Evolutionary conservation across 1,140 invertebrate species (phyloP), one percentile per base, ranked within the genome.

Genomic region (Fragariocoptes setiger): DNA sequence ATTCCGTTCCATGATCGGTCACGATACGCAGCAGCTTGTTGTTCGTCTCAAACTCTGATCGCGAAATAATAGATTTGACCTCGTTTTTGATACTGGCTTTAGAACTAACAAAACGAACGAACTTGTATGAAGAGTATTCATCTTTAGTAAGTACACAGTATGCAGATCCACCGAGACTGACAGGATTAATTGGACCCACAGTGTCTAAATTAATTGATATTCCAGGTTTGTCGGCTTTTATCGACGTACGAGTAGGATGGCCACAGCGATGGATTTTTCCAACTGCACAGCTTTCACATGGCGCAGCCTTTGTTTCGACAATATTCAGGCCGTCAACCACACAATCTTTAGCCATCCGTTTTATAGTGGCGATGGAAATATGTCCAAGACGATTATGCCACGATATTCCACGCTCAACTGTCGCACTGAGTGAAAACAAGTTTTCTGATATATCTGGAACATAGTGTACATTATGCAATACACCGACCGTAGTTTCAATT

Each of bases 131-230:
- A 1, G 41, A 40, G 12, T 19, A 25, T 21, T 40, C 41, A 17
- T 46, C 44, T 3, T 39, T 25, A 15, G 42, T 36, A 3, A 21
- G 16, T 22, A 46, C 19, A 40, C 35, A 46, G 39, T 42, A 46
- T 4, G 19, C 3, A 4, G 2, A 35, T 19, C 44, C 44, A 21
- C 17, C 38, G 14, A 36, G 13, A 2, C 22, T 22, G 4, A 20
- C 5, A 18, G 31, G 8, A 18, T 8, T 4, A 13, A 40, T 44
- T 31, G 37, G 38, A 16, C 38, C 42, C 19, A 16, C 18, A 35
- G 38, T 16, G 31, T 43, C 42, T 35, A 20, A 19, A 19, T 43
- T 21, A 17, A 43, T 25, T 19, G 38, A 14, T 14, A 39, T 25
- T 2, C 20, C 4, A 4, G 21, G 20, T 21, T 38, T 22, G 25